Evolutionary conservation across 2,113 vertebrate species (phyloP).

Genomic region (Marmota monax): DNA sequence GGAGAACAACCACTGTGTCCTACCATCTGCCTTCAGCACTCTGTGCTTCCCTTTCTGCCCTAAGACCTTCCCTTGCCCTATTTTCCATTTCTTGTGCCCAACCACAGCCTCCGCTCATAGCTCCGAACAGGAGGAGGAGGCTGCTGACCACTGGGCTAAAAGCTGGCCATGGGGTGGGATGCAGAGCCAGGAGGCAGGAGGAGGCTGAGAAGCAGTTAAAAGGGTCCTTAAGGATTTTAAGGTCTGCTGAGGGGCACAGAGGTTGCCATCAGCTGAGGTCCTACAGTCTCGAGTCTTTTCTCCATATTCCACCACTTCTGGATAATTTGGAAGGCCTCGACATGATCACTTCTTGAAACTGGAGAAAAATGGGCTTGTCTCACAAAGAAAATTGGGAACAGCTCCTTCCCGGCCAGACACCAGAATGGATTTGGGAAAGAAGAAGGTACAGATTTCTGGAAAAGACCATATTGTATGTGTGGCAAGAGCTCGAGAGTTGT

Average conservation of each 20-base stretch:
- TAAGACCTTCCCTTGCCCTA: neutral
- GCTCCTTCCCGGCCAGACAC: neutral
- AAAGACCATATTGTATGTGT: neutral
- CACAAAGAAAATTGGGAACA: neutral
- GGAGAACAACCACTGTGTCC: neutral
- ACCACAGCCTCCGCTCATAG: rapidly evolving
- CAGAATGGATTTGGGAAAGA: neutral
- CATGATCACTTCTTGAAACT: neutral
- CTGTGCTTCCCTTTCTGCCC: neutral
- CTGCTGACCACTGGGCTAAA: neutral
- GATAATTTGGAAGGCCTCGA: neutral
- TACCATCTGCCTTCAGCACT: neutral
- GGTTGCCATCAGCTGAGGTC: neutral
- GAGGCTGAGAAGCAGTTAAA: neutral
- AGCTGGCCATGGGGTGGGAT: rapidly evolving
- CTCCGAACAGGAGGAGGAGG: neutral
- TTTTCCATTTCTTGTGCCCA: neutral
- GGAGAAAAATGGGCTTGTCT: neutral
- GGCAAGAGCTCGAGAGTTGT: neutral
- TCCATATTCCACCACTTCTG: neutral
- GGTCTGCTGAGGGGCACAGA: neutral
- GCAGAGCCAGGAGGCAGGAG: neutral
- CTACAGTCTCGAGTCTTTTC: neutral
- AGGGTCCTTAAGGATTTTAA: neutral
- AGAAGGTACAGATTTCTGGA: neutral